Evolutionary conservation across 2,888 invertebrate species (phyloP).

Genomic region (Rhimphoctona megacephalus): DNA sequence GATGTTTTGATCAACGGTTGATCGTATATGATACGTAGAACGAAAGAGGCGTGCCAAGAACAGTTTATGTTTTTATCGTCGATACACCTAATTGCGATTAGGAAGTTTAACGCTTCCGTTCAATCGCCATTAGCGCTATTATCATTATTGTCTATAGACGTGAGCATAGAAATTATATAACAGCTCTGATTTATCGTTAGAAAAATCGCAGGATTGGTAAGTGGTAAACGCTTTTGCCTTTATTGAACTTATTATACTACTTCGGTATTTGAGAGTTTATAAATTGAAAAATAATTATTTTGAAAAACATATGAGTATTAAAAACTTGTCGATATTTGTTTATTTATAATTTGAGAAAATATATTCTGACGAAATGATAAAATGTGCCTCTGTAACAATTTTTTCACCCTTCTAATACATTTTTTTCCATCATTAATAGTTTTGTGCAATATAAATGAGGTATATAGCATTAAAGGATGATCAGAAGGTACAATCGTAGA

Average conservation of each 20-base stretch:
- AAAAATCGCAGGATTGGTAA: not conserved
- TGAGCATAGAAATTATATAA: not conserved
- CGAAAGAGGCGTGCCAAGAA: conserved; percentile 57
- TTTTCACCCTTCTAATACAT: not conserved
- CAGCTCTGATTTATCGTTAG: conserved; percentile 31
- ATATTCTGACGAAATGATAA: not conserved
- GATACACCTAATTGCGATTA: conserved; percentile 67
- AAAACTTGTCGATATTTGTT: not conserved
- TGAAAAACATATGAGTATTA: not conserved
- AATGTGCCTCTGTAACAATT: not conserved
- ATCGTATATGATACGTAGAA: conserved; percentile 43
- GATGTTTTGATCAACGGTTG: conserved; percentile 6
- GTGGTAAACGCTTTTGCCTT: not conserved
- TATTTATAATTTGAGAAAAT: not conserved
- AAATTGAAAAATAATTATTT: not conserved
- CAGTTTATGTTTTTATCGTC: conserved; percentile 65
- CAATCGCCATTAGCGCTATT: conserved; percentile 32
- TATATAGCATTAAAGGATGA: too few species aligned
- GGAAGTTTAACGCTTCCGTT: conserved; percentile 67
- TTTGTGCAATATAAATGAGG: not conserved
- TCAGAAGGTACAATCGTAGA: too few species aligned
- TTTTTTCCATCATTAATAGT: not conserved
- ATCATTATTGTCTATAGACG: not conserved
- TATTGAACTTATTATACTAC: not conserved
- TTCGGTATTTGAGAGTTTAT: not conserved